Base-by-base conservation (phyloP, 2,888 invertebrate genomes). In the Drosophila paramelanica region DNA sequence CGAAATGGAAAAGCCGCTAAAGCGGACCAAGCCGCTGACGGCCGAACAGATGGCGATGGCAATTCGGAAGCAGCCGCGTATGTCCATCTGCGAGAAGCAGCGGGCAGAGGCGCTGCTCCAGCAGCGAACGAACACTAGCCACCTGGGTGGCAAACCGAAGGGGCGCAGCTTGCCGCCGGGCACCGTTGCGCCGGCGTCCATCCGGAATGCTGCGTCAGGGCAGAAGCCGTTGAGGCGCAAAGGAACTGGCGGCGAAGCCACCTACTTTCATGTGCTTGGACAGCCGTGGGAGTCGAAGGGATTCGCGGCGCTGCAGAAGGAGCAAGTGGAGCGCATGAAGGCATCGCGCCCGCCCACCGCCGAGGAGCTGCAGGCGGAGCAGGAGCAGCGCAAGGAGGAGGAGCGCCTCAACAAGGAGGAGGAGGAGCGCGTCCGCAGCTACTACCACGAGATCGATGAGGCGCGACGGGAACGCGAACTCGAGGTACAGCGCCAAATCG, bases 271-370 rank as follows among this genome's bases (percentile, higher is more conserved):
- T 62, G 60, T 77, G 13, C 52, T 75, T 11, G 89, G 85, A 1
- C 79, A 60, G 39, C 73, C 89, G 0, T 88, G 89, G 87, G 70
- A 83, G 8, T 79, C 89, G 2, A 70, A 67, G 33, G 89, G 89
- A 0, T 87, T 50, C n/a, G 87, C 81, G 2, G 49, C 68, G n/a
- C 50, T 88, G 4, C n/a, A 56, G 0, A 67, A 74, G 25, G 39
- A 36, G 1, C 79, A 86, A 0, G 60, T 88, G 10, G 81, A 81
- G 0, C 74, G 84, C 10, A 69, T 88, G 84, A 62, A 68, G 11
- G 64, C 64, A 0, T 42, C 46, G 0, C 52, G 74, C 0, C 87
- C 79, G 0, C 57, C 56, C 13, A 75, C 70, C 8, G 50, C 55
- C 17, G 81, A 81, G 23, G 81, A 88, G 36, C 49, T 71, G 25